Percentiles rank a stretch among this genome's conserved stretches.
These are phyloP conservation scores for Porites evermanni DNA, from an alignment of 92 coral and sea anemone genomes.

Conservation along the genomic window DNA sequence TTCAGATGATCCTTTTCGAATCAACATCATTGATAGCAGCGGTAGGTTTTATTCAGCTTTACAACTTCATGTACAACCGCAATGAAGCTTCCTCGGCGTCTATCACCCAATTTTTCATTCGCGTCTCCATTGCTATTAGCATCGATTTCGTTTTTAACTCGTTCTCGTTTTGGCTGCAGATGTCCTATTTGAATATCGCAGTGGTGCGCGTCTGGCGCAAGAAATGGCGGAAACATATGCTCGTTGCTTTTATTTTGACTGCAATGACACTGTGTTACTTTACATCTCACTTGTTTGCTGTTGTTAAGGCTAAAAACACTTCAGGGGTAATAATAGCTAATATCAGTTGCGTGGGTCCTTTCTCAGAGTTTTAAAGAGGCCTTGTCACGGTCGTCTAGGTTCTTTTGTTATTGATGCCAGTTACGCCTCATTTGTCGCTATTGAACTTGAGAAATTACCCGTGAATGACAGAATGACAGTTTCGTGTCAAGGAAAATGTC, in stretches of 20 bases:
- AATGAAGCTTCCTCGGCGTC: neutral
- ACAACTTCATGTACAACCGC: conserved; percentile 59
- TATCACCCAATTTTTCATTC: conserved; percentile 41
- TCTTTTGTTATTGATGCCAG: too few species aligned
- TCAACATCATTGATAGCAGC: conserved; percentile 66
- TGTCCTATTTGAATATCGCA: conserved; percentile 42
- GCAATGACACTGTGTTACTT: conserved; percentile 40
- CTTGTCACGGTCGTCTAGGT: neutral
- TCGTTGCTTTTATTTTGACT: conserved; percentile 18
- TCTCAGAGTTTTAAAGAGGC: neutral
- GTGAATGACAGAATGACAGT: too few species aligned
- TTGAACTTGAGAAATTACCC: too few species aligned
- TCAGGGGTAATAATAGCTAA: neutral
- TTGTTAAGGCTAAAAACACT: conserved; percentile 15
- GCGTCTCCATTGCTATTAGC: conserved; percentile 55
- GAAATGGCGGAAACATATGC: conserved; percentile 61
- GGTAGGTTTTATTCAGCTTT: conserved; percentile 68
- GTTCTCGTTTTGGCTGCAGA: conserved; percentile 59
- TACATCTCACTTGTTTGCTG: conserved; percentile 46
- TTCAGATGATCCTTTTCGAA: conserved; percentile 75
- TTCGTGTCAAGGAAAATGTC: too few species aligned
- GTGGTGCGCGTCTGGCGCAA: conserved; percentile 57
- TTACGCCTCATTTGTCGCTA: too few species aligned
- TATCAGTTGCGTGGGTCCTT: conserved; percentile 48
- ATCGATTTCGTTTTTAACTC: conserved; percentile 65